phyloP scores from a whole-genome alignment of 2,888 invertebrate species.

The Protula sp. region DNA sequence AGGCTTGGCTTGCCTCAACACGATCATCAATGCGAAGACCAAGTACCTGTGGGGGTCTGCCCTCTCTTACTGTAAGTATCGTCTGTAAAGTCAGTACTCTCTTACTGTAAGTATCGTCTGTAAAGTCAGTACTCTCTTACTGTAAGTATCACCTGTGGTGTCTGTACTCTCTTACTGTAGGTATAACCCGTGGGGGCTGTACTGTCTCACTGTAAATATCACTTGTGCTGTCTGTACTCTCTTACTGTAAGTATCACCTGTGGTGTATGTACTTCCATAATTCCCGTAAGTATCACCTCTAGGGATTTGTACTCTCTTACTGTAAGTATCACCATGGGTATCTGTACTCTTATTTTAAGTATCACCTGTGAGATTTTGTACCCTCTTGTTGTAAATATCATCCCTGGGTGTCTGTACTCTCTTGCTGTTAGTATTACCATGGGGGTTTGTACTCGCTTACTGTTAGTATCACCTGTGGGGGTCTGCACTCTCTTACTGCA shows the following conservation, averaged over 20 bases:
- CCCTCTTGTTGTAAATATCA: too few relatives aligned
- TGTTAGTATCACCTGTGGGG: too few relatives aligned
- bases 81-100: constrained; percentile 39
- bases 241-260: not conserved
- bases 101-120: constrained; percentile 46
- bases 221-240: not conserved
- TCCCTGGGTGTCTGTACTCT: too few relatives aligned
- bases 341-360: not conserved
- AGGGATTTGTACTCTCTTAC: not conserved
- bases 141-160: constrained; percentile 42
- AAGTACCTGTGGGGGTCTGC: constrained; percentile 46
- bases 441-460: too few relatives aligned
- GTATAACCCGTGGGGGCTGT: too few relatives aligned
- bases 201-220: not conserved
- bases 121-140: constrained; percentile 45
- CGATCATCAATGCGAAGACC: constrained; percentile 38
- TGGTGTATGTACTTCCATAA: too few relatives aligned
- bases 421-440: too few relatives aligned
- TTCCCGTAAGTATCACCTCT: not conserved
- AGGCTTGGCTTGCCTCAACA: constrained; percentile 48
- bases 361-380: too few relatives aligned
- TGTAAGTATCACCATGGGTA: not conserved
- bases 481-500: too few relatives aligned
- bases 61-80: constrained; percentile 46
- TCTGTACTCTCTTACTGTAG: constrained; percentile 50